Evolutionary conservation across 1,140 invertebrate species (phyloP), one percentile per base, ranked within the genome.

Genomic region (Archegozetes longisetosus): DNA sequence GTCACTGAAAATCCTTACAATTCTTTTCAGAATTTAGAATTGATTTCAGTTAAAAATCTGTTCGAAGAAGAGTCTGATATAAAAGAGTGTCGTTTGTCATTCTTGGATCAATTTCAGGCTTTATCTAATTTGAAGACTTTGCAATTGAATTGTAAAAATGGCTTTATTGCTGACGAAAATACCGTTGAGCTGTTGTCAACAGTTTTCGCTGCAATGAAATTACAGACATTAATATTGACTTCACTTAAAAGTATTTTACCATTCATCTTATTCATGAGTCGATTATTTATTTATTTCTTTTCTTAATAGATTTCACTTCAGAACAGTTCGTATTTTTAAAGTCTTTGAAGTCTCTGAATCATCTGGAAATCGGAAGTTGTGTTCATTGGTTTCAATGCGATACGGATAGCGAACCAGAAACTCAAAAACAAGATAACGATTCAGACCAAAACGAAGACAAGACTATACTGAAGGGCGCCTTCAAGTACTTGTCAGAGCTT

Each of bases 321-420:
- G 6, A 40, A 40, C 32, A 40, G 17, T 40, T 40, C 17, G 32
- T 40, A 17, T 40, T 40, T 40, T 17, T 40, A 9, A 24, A 20
- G 12, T n/a, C 40, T 32, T 29, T 54, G 6, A 23, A 14, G 20
- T 23, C 29, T 24, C 26, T 60, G 6, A 13, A 46, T 3, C n/a
- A 29, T 54, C 52, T 60, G 13, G 58, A 60, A 25, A 55, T 60
- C 40, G 58, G 58, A 14, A 53, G 50, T 24, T 60, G 58, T 53
- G 51, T 17, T 14, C 52, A 29, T 60, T 60, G 58, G 58, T 40
- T 40, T 17, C 6, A 40, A n/a, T n/a, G n/a, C 32, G 32, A 40
- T 40, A 40, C 17, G 32, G 17, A 9, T 17, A 17, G 17, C 32
- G 32, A 40, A 40, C 17, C 32, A n/a, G n/a, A n/a, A n/a, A n/a